Conservation (phyloP, 2,113 vertebrate genomes). For the crab-eating macaque (Macaca fascicularis) region T2T-MFA8v1.1 NC_088385.1:121691501-121692000, state of each 20-base stretch:
- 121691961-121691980: not conserved
- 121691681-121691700: too few species aligned
- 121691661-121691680: not conserved
- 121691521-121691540: not conserved
- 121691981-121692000: rapidly evolving
- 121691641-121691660: not conserved
- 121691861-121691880: not conserved
- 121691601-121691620: not conserved
- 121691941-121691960: not conserved
- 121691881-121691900: not conserved
- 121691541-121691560: not conserved
- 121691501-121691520: not conserved
- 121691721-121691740: not conserved
- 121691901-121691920: not conserved
- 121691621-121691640: not conserved
- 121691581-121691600: not conserved
- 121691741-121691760: too few species aligned
- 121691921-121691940: not conserved
- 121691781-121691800: rapidly evolving
- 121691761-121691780: not conserved
- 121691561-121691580: not conserved
- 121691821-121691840: not conserved
- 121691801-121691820: not conserved
- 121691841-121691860: not conserved
- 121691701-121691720: not conserved